Conservation (phyloP, 1,140 invertebrate species). For the Scaptomyza hsui region DNA sequence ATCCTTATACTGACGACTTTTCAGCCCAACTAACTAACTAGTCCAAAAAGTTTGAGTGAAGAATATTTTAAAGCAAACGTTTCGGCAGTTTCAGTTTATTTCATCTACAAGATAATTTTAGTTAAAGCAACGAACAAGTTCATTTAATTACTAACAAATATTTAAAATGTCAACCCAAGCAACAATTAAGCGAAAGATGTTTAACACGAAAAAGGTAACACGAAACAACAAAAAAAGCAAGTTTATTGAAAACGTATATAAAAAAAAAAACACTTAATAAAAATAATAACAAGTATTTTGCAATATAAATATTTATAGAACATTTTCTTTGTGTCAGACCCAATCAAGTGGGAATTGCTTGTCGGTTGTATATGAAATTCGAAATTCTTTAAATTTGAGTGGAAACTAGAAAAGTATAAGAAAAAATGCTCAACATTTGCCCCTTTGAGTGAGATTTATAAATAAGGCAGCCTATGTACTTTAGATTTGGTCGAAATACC, state of each 20-base stretch:
- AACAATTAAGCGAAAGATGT: conserved; percentile 64
- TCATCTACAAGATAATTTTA: conserved; percentile 20
- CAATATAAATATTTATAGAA: conserved; percentile 78
- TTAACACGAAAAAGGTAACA: conserved; percentile 56
- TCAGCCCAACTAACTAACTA: conserved; percentile 58
- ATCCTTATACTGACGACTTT: conserved; percentile 68
- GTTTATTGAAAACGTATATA: conserved; percentile 59
- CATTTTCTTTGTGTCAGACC: conserved; percentile 72
- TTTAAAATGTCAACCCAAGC: conserved; percentile 63
- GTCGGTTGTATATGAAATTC: conserved; percentile 48
- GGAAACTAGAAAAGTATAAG: conserved; percentile 46
- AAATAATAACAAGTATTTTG: conserved; percentile 81
- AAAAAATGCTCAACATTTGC: conserved; percentile 41
- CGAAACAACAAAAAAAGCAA: conserved; percentile 48
- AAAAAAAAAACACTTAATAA: conserved; percentile 52
- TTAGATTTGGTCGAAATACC: conserved; percentile 29
- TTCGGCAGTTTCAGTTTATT: conserved; percentile 48
- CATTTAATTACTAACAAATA: conserved; percentile 69
- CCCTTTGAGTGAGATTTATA: conserved; percentile 70
- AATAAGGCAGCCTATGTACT: conserved; percentile 71
- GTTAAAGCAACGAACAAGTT: conserved; percentile 64
- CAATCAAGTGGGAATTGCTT: conserved; percentile 47
- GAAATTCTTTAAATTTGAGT: conserved; percentile 52
- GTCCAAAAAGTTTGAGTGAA: conserved; percentile 75
- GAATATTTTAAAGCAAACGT: conserved; percentile 63